phyloP scores from a whole-genome alignment of 30 jellyfish, hydroid and myxozoan species.

The Aurelia coerulea region DNA sequence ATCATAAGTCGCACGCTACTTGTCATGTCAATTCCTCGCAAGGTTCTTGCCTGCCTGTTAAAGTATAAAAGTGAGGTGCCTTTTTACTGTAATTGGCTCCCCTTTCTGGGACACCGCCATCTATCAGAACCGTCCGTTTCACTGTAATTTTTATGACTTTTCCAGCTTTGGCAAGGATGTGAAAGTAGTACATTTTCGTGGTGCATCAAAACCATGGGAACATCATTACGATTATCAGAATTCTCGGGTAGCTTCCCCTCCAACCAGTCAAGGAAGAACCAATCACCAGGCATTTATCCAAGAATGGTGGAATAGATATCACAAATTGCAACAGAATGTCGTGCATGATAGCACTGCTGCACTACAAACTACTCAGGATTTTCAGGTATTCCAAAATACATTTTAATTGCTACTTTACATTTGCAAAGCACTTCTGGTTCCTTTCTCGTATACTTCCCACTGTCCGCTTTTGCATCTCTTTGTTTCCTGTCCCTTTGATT shows the following conservation, averaged over 20 bases:
- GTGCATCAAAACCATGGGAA: constrained; percentile 88
- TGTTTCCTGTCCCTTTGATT: too few relatives aligned
- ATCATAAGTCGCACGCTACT: too few relatives aligned
- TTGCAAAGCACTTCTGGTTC: too few relatives aligned
- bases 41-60: too few relatives aligned
- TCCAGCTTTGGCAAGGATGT: constrained; percentile 76
- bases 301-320: constrained; percentile 86
- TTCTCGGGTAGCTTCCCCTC: constrained; percentile 11
- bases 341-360: neutral
- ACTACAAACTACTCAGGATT: neutral
- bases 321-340: constrained; percentile 3
- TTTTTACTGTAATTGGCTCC: too few relatives aligned
- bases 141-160: neutral
- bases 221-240: constrained; percentile 60
- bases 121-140: neutral
- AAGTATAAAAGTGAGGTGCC: too few relatives aligned
- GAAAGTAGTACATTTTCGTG: constrained; percentile 83
- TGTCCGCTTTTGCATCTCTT: too few relatives aligned
- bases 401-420: neutral
- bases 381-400: neutral
- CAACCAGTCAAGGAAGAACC: constrained; percentile 4
- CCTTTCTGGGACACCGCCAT: too few relatives aligned
- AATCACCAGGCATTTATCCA: constrained; percentile 17
- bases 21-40: too few relatives aligned
- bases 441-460: too few relatives aligned